Conservation (phyloP, 1,140 invertebrate species). For the Pogonomyrmex californicus region DNA sequence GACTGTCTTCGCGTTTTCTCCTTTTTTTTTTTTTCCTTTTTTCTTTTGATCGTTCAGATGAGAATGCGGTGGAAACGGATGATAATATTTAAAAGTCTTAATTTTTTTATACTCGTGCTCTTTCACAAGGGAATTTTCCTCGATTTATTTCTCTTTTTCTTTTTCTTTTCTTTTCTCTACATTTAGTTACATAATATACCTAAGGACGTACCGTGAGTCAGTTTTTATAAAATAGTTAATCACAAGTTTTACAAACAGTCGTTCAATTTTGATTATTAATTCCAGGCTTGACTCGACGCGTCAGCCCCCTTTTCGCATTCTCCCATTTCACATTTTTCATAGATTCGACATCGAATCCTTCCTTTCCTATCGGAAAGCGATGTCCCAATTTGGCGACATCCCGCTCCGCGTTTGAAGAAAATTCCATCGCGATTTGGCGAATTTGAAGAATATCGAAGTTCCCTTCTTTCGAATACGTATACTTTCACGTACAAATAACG, state of each 20-base stretch:
- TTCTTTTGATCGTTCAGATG: conserved; percentile 65
- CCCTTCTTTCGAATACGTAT: conserved; percentile 73
- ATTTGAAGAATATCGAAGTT: conserved; percentile 69
- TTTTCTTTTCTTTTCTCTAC: conserved; percentile 18
- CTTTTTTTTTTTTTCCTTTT: background rate
- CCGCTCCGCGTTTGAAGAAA: conserved; percentile 67
- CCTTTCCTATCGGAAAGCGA: conserved; percentile 27
- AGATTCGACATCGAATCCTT: conserved; percentile 38
- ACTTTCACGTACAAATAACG: conserved; percentile 74
- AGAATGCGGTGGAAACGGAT: conserved; percentile 71
- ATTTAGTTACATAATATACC: conserved; percentile 53
- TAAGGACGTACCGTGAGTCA: conserved; percentile 47
- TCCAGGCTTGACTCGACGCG: conserved; percentile 44
- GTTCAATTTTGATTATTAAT: conserved; percentile 68
- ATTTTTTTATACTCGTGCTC: conserved; percentile 64
- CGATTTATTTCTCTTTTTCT: conserved; percentile 59
- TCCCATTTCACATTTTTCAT: background rate
- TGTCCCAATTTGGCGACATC: conserved; percentile 46
- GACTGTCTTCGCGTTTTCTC: conserved; percentile 67
- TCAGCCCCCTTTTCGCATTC: background rate
- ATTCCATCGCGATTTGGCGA: conserved; percentile 68
- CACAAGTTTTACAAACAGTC: conserved; percentile 61
- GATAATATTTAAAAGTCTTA: conserved; percentile 71
- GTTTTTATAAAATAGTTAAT: conserved; percentile 66
- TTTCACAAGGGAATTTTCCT: conserved; percentile 74